Conservation (phyloP, 2,888 invertebrate species). For the Chloroclysta siterata region DNA sequence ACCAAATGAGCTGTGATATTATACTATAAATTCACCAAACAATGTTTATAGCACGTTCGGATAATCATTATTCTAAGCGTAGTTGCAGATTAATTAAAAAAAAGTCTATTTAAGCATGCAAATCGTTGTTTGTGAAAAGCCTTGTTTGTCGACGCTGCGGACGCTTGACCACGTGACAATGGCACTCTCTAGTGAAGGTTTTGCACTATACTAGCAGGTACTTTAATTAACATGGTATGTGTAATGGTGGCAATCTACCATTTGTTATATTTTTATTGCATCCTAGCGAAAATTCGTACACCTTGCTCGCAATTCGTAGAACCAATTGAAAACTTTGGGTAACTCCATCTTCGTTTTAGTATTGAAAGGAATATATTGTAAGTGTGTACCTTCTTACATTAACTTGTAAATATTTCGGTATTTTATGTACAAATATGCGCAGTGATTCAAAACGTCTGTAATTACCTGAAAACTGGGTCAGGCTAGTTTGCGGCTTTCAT, state of each 20-base stretch:
- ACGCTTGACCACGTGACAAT: background rate
- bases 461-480: conserved; percentile 29
- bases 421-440: conserved; percentile 1
- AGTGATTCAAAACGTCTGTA: conserved; percentile 23
- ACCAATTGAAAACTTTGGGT: background rate
- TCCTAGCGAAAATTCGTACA: too few relatives aligned
- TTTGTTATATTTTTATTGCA: too few relatives aligned
- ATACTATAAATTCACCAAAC: too few relatives aligned
- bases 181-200: background rate
- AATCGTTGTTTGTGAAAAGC: too few relatives aligned
- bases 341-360: background rate
- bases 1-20: too few relatives aligned
- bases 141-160: too few relatives aligned
- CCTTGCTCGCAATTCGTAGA: too few relatives aligned
- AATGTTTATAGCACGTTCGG: too few relatives aligned
- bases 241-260: too few relatives aligned
- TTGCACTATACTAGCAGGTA: background rate
- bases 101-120: too few relatives aligned
- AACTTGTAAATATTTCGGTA: background rate
- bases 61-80: too few relatives aligned
- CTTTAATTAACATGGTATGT: background rate
- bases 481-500: conserved; percentile 19
- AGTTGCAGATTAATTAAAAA: too few relatives aligned
- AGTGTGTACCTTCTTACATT: background rate
- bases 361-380: background rate